Percentiles rank a stretch among this genome's conserved stretches.
These are phyloP conservation scores for Bombus difficillimus DNA, from an alignment of 1,140 invertebrate species.

Conservation along the genomic window DNA sequence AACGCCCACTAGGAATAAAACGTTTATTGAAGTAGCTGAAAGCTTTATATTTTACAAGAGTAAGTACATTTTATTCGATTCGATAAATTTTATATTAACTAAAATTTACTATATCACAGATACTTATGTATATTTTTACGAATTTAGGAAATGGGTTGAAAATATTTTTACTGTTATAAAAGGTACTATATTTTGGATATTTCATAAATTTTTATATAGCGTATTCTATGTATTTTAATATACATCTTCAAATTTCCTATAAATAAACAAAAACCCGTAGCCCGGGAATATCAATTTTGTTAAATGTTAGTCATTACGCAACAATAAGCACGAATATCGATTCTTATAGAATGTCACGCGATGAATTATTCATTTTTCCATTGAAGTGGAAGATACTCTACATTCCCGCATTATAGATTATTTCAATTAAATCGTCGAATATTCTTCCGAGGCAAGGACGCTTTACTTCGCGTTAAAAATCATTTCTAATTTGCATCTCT, in stretches of 20 bases:
- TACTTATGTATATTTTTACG: not conserved
- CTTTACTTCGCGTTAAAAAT: not conserved
- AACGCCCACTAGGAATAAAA: not conserved
- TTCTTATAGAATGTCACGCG: not conserved
- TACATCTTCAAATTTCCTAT: no score
- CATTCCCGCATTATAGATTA: not conserved
- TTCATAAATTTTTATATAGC: no score
- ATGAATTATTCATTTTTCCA: no score
- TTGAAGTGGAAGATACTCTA: no score
- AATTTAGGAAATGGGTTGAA: not conserved
- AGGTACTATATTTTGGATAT: no score
- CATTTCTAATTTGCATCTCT: not conserved
- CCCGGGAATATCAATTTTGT: no score
- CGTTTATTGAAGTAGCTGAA: not conserved
- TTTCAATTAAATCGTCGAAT: not conserved
- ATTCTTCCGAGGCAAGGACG: not conserved
- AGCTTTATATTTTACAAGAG: not conserved
- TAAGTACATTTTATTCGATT: not conserved
- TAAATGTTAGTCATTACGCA: no score
- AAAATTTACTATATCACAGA: no score
- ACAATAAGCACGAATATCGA: not conserved
- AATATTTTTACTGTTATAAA: no score
- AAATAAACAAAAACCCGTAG: no score
- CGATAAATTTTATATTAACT: not conserved
- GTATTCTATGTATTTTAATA: no score